Evolutionary conservation across 2,113 vertebrate genomes (phyloP).

Genomic region (Chascanopsetta lugubris): DNA sequence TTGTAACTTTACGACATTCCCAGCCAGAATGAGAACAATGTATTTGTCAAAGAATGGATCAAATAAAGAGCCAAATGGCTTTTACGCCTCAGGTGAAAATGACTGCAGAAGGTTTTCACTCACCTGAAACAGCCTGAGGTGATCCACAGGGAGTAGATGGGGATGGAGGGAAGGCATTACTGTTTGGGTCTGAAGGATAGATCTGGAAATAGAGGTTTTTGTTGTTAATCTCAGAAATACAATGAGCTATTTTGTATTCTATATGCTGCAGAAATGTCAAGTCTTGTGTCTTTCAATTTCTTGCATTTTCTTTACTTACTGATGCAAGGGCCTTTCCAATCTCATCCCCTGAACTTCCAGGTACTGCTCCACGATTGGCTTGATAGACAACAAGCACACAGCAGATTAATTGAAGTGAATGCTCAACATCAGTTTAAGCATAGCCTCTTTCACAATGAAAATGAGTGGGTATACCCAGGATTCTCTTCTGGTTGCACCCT

Average conservation of each 20-base stretch:
- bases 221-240: conserved; percentile 20
- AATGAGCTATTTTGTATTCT: neutral
- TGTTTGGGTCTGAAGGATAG: conserved; percentile 93
- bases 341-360: conserved; percentile 94
- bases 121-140: conserved; percentile 93
- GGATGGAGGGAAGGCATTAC: conserved; percentile 91
- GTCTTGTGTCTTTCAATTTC: neutral
- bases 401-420: neutral
- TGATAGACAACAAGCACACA: neutral
- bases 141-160: conserved; percentile 94
- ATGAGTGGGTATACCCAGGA: no score
- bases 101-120: conserved; percentile 42
- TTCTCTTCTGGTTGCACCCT: no score
- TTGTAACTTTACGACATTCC: conserved; percentile 11
- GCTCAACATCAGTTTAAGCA: no score
- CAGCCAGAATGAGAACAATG: conserved; percentile 19
- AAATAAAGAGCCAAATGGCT: conserved; percentile 36
- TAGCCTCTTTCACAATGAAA: no score
- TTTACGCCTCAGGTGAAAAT: conserved; percentile 30
- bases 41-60: conserved; percentile 25
- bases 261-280: neutral
- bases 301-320: conserved; percentile 79
- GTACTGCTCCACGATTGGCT: conserved; percentile 86
- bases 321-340: conserved; percentile 97
- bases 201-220: conserved; percentile 81